Evolutionary conservation across 1,140 invertebrate genomes (phyloP).

Genomic region (Drosophila ohnishii): DNA sequence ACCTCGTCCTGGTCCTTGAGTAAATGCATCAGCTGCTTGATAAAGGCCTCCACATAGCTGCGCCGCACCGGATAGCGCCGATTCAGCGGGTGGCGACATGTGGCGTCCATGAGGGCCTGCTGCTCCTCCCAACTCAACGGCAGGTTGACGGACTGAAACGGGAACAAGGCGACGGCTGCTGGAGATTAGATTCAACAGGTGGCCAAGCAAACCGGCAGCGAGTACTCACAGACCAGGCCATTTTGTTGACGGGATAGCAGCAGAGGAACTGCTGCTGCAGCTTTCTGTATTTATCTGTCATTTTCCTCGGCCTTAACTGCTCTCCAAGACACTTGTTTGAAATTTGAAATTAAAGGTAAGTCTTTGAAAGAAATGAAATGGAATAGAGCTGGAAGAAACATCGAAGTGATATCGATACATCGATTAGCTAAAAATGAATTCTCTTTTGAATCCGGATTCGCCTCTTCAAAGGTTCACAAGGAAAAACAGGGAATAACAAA

Average conservation of each 20-base stretch:
- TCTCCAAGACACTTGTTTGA: background rate
- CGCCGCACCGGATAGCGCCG: conserved; percentile 58
- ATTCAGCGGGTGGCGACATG: conserved; percentile 62
- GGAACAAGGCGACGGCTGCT: background rate
- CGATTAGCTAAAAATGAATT: background rate
- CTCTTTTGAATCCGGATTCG: background rate
- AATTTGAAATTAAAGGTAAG: background rate
- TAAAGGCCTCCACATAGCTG: conserved; percentile 71
- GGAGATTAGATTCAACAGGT: conserved; percentile 9
- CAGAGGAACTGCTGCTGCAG: conserved; percentile 70
- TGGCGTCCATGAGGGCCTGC: conserved; percentile 59
- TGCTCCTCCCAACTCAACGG: conserved; percentile 66
- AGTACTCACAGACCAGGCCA: conserved; percentile 68
- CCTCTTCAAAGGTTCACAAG: too few species aligned
- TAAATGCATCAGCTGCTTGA: conserved; percentile 68
- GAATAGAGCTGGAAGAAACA: background rate
- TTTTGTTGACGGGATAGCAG: conserved; percentile 70
- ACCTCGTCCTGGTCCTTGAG: conserved; percentile 64
- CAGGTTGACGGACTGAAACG: conserved; percentile 48
- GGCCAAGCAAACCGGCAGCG: background rate
- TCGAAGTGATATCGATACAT: background rate
- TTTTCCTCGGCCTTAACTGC: conserved; percentile 1
- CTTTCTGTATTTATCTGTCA: conserved; percentile 54
- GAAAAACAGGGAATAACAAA: too few species aligned
- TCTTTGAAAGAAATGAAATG: background rate